Base-by-base conservation (phyloP, 2,113 vertebrate species). In the Rhea americana region DNA sequence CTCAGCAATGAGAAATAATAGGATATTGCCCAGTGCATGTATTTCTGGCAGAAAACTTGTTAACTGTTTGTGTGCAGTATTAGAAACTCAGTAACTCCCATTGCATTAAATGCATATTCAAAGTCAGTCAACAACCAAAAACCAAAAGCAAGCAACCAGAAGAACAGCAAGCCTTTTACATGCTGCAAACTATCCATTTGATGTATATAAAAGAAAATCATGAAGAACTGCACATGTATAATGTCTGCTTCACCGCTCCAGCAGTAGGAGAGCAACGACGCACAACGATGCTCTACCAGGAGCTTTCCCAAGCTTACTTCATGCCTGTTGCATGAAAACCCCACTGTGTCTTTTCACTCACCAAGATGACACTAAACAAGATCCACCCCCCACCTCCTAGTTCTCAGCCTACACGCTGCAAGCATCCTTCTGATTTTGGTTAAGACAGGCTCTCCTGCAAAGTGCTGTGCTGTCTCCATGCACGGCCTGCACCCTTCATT, bases 401-500 rank as follows among this genome's bases (percentile, higher is more conserved):
- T 55, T 28, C 53, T 55, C 14, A 28, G 45, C 22, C 45, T 35
- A 51, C 22, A 32, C 4, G 26, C 81, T 56, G 28, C 43, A 65
- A 89, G 56, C n/a, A 62, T 35, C 25, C 45, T 56, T 75, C 55
- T 39, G 55, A 47, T 22, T 90, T 30, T 8, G 3, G n/a, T 41
- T 82, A 63, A 81, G 26, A 67, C 19, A 71, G 85, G 25, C 24
- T 91, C 47, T 86, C 66, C 7, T 6, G 48, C 19, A 82, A 90
- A 91, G 71, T 11, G 15, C 10, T 37, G 7, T 0, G 0, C 32
- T 11, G 80, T 43, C 43, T 89, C 26, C 13, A 1, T 18, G 7
- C 3, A 11, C 8, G 58, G 35, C 62, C 63, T 50, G 39, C 1
- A 0, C 39, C 17, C 47, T 48, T 67, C 43, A 9, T 30, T 35